Evolutionary conservation across 2,888 invertebrate species (phyloP).

Genomic region (Macrosiphum euphorbiae): DNA sequence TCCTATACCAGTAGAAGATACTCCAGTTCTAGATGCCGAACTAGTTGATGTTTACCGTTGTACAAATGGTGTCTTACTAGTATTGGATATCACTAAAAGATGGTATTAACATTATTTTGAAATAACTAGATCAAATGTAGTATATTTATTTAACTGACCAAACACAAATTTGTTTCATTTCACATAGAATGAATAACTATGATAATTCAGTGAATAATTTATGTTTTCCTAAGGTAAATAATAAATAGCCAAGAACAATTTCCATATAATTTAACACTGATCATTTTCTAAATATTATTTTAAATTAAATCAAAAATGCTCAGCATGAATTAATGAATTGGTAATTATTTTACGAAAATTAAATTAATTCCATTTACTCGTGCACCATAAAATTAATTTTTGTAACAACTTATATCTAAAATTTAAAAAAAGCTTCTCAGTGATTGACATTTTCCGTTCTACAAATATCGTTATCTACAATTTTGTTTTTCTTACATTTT

Average conservation of each 20-base stretch:
- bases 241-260: neutral
- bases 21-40: conserved; percentile 89
- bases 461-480: neutral
- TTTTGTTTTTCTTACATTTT: neutral
- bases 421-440: neutral
- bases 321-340: neutral
- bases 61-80: conserved; percentile 92
- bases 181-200: neutral
- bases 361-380: neutral
- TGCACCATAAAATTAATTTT: neutral
- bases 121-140: neutral
- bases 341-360: neutral
- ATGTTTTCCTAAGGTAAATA: neutral
- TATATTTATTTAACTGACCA: neutral
- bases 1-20: conserved; percentile 70
- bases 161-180: neutral
- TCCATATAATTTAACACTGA: neutral
- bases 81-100: conserved; percentile 94
- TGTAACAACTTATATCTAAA: neutral
- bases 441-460: neutral
- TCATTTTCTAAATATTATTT: neutral
- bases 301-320: neutral
- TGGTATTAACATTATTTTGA: conserved; percentile 75
- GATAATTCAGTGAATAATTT: neutral
- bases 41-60: conserved; percentile 97